A percentile compares a stretch with the other conserved stretches of the same genome.
Conservation (phyloP, 2,888 invertebrate species). For the Agonopterix heracliana region DNA sequence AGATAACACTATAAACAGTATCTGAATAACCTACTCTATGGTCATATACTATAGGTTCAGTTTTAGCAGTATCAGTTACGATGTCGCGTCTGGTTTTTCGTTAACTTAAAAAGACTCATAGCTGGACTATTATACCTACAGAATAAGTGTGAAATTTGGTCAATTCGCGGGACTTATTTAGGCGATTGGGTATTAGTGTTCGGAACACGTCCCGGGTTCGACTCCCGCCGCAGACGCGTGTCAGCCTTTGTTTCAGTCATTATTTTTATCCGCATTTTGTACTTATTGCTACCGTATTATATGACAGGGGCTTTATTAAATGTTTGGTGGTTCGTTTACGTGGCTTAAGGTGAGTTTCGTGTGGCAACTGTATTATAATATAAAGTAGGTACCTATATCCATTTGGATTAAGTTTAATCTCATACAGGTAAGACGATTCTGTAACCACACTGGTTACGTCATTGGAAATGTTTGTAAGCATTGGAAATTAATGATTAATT, state of each 20-base stretch:
- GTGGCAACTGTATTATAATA: no score
- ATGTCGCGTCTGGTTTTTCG: constrained; percentile 20
- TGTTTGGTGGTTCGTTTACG: constrained; percentile 21
- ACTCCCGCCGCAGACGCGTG: constrained; percentile 43
- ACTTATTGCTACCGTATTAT: constrained; percentile 57
- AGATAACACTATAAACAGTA: constrained; percentile 26
- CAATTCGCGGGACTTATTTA: not conserved
- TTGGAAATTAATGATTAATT: no score
- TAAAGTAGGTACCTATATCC: no score
- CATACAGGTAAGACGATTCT: no score
- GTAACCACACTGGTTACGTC: no score
- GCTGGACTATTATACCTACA: no score
- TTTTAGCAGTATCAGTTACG: constrained; percentile 19
- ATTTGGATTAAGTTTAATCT: no score
- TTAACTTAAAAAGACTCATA: no score
- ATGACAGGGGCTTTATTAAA: constrained; percentile 54
- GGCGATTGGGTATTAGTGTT: constrained; percentile 34
- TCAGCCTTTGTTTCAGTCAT: constrained; percentile 50
- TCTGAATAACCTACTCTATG: constrained; percentile 3
- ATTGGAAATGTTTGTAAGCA: no score
- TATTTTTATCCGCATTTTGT: constrained; percentile 59
- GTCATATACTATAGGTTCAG: constrained; percentile 16
- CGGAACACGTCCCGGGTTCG: constrained; percentile 58
- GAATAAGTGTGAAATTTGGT: no score
- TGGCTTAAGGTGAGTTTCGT: no score